Conservation (phyloP, 2,888 invertebrate species). For the Carabus problematicus region DNA sequence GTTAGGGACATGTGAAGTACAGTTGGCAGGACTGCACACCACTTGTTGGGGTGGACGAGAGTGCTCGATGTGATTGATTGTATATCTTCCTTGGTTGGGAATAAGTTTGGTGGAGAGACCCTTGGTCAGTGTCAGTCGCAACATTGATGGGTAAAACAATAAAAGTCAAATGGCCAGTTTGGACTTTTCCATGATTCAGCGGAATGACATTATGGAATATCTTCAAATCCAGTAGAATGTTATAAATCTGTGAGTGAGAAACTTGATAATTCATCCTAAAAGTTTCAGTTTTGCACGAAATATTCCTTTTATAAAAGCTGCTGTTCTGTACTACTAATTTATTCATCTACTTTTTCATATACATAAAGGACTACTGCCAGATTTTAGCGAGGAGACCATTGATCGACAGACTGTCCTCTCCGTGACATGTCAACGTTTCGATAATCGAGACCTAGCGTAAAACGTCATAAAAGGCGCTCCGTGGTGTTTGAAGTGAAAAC, state of each 20-base stretch:
- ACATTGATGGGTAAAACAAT: slow-evolving; percentile 37
- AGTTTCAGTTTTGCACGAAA: no score
- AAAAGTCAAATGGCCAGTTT: slow-evolving; percentile 40
- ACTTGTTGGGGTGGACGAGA: slow-evolving; percentile 21
- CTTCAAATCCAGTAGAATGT: background rate
- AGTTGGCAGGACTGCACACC: background rate
- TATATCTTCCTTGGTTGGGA: slow-evolving; percentile 13
- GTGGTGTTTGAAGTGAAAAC: slow-evolving; percentile 40
- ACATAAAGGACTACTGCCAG: no score
- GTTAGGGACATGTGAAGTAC: no score
- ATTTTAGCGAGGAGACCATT: no score
- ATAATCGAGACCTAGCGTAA: slow-evolving; percentile 3
- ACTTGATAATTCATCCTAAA: no score
- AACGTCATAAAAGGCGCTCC: background rate
- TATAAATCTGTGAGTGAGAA: no score
- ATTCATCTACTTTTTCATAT: no score
- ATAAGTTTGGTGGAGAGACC: slow-evolving; percentile 20
- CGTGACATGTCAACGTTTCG: slow-evolving; percentile 25
- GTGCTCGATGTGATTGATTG: slow-evolving; percentile 38
- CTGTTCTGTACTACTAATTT: no score
- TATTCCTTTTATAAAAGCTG: no score
- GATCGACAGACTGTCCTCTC: slow-evolving; percentile 12
- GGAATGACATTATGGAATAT: no score
- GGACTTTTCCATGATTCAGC: no score
- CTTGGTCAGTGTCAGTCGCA: slow-evolving; percentile 31